Conservation (phyloP, 2,797 vertebrate genomes). For the Passerculus sandwichensis region DNA sequence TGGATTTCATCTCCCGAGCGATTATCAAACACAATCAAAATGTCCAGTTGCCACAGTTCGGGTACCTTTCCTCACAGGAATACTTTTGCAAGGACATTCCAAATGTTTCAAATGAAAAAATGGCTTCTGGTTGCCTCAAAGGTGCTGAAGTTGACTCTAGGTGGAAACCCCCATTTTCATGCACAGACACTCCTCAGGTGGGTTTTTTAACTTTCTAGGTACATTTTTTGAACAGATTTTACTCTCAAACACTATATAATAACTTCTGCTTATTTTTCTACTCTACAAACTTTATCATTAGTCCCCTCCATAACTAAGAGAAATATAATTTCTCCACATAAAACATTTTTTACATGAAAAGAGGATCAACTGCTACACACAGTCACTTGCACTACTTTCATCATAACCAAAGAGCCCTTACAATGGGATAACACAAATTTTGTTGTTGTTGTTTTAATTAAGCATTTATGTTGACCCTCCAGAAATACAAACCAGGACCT, state of each 20-base stretch:
- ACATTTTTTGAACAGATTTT: not conserved
- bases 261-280: not conserved
- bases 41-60: rapidly evolving
- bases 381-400: not conserved
- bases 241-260: not conserved
- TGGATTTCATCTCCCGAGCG: rapidly evolving
- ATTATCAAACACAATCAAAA: not conserved
- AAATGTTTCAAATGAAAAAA: not conserved
- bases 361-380: not conserved
- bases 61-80: not conserved
- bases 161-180: not conserved
- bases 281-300: not conserved
- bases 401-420: not conserved
- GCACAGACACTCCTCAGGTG: no score
- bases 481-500: not conserved
- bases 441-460: not conserved
- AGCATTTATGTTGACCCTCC: not conserved
- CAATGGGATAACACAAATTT: not conserved
- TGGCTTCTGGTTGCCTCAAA: not conserved
- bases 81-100: not conserved
- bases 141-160: not conserved
- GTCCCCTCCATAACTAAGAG: not conserved
- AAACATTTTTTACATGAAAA: not conserved
- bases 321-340: not conserved
- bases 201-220: not conserved